Evolutionary conservation across 1,140 invertebrate genomes (phyloP), one percentile per base, ranked within the genome.

Genomic region (Drosophila pachea): DNA sequence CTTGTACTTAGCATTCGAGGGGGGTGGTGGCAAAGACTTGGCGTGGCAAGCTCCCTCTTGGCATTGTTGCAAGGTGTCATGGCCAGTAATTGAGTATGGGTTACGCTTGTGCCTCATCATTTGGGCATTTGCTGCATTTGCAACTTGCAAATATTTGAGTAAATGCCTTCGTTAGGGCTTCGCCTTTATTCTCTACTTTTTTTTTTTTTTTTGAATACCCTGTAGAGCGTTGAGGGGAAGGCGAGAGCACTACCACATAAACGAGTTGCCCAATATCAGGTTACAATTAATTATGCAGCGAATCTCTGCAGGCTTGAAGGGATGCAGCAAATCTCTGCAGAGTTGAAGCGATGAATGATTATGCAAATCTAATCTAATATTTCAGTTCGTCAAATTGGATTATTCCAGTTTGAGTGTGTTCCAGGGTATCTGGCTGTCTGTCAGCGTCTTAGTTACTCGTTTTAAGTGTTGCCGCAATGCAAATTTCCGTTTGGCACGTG

Each of bases 71-170:
- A 78, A 84, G 79, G 79, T 84, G 79, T 84, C 79, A 84, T 86
- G 79, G 66, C 76, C 79, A 84, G 79, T 84, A 84, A 84, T 84
- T 84, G 79, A 76, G 81, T 78, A 83, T 78, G 67, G 73, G 76
- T 74, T 66, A 40, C 59, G 49, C 68, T 67, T 48, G 49, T 67
- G 59, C 48, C 53, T 65, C 79, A 62, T 84, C 69, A 68, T 78
- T 75, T 83, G 36, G 68, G 64, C 75, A 78, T 83, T 83, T 84
- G 63, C 60, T 65, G 76, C 62, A 56, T 56, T 49, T 79, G 81
- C 79, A 84, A 76, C 69, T 86, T 79, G 81, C 79, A 84, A 84
- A 84, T 84, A 84, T 84, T 84, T 84, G 76, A 49, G 59, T 86
- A 82, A 82, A 67, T 83, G 78, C 78, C 78, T 82, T 82, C 74